Conservation (phyloP, 2,888 invertebrate species). For the Diadromus collaris region DNA sequence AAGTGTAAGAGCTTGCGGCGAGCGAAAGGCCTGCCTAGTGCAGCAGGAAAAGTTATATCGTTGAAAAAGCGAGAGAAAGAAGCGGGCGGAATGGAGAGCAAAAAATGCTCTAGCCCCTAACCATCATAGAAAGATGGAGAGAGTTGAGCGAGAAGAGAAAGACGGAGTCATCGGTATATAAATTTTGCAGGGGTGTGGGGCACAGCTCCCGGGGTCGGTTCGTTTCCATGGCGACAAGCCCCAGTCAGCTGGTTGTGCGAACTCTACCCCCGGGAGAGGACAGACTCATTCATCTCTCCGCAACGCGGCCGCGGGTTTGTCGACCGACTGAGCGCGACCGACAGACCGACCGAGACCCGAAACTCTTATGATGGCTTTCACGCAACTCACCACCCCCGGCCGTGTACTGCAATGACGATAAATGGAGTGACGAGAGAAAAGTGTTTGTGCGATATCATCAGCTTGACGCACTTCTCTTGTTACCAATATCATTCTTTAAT, state of each 20-base stretch:
- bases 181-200: conserved; percentile 75
- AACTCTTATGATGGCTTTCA: conserved; percentile 35
- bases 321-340: conserved; percentile 70
- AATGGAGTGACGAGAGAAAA: not conserved
- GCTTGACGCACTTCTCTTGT: not conserved
- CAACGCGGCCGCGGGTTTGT: conserved; percentile 62
- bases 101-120: conserved; percentile 3
- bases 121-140: conserved; percentile 24
- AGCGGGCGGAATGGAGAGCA: conserved; percentile 2
- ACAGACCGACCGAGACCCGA: conserved; percentile 59
- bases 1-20: conserved; percentile 31
- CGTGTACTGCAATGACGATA: not conserved
- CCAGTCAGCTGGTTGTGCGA: conserved; percentile 77
- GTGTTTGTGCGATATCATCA: conserved; percentile 23
- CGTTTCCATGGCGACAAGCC: conserved; percentile 77
- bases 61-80: conserved; percentile 9
- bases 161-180: conserved; percentile 64
- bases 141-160: conserved; percentile 25
- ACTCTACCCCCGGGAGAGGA: conserved; percentile 64
- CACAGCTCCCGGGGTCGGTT: conserved; percentile 76
- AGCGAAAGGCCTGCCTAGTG: conserved; percentile 24
- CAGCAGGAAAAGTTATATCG: conserved; percentile 21
- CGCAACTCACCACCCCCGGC: not conserved
- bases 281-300: conserved; percentile 76
- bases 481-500: not conserved